Base-by-base conservation (phyloP, 2,797 vertebrate genomes). In the Sebastes alutus region DNA sequence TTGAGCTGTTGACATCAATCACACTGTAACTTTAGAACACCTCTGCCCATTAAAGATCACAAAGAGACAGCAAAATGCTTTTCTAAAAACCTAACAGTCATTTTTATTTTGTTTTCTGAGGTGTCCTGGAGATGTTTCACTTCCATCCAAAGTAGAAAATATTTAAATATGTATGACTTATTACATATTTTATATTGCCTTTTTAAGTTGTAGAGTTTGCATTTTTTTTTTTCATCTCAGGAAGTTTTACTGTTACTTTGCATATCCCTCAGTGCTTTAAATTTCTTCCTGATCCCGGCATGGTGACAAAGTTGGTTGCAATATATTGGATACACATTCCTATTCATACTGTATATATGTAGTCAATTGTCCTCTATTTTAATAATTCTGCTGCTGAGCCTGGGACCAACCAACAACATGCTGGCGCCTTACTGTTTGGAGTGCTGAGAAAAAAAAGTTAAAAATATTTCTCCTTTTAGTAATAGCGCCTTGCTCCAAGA, bases 401-500 rank as follows among this genome's bases (percentile, higher is more conserved):
- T 27, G 38, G 4, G 22, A 32, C 25, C 69, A 46, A 42, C 12
- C 1, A 5, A 35, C 5, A 75, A 78, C 65, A 67, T 56, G 14
- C 56, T 72, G 70, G 20, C 27, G 25, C 38, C 35, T 58, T 18
- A 20, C 46, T 56, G 80, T 59, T 81, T 25, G 64, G 52, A 72
- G 52, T 22, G 72, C 35, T 77, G 33, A 79, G 80, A 84, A 29
- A 9, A 27, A 75, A 52, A 75, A 29, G 77, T 76, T 74, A 62
- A 52, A 83, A 66, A 69, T 60, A 72, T n/a, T 75, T 81, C 29
- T 67, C 65, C 52, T 58, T 79, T 70, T 61, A 55, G 63, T 46
- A 68, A 63, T 71, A 77, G 77, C 55, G 65, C 59, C 25, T 78
- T 83, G 33, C 71, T 86, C 32, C 25, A 78, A 70, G 11, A 78